Percentiles rank a stretch among this genome's conserved stretches.
These are phyloP conservation scores for Hippocampus barbouri DNA, from an alignment of 2,113 vertebrate species.

Conservation along the genomic window DNA sequence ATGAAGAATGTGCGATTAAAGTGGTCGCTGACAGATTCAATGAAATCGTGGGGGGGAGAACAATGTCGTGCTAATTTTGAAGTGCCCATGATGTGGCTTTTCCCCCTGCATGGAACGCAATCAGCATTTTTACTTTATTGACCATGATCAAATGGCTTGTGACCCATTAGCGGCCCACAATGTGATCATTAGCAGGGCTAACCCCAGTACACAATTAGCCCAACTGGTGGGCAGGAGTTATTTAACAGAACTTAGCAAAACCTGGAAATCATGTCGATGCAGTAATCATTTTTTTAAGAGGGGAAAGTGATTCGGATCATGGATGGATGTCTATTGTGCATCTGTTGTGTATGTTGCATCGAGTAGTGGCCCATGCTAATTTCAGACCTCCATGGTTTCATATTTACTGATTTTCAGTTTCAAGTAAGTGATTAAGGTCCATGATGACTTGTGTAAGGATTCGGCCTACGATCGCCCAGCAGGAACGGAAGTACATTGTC, in stretches of 20 bases:
- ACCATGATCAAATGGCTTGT: conserved; percentile 18
- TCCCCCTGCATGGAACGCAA: background rate
- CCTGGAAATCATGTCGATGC: no score
- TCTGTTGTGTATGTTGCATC: background rate
- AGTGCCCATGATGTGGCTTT: conserved; percentile 12
- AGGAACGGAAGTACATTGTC: background rate
- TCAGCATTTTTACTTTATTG: conserved; percentile 8
- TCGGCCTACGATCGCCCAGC: background rate
- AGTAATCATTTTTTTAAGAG: no score
- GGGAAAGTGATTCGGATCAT: background rate
- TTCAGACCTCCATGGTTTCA: background rate
- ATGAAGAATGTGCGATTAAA: conserved; percentile 9
- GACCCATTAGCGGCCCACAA: conserved; percentile 9
- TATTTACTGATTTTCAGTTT: background rate
- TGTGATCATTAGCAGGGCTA: background rate
- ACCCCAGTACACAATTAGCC: conserved; percentile 6
- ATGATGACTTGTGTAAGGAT: background rate
- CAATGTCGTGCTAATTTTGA: background rate
- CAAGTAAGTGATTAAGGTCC: background rate
- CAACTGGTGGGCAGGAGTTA: background rate
- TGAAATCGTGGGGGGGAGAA: background rate
- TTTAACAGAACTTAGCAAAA: background rate
- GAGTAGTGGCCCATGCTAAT: background rate
- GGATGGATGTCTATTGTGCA: background rate
- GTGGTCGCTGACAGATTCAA: conserved; percentile 12